Percentiles rank a stretch among this genome's conserved stretches.
Evolutionary conservation across 64 coral and sea anemone species (phyloP).

Genomic region (Actinia equina): DNA sequence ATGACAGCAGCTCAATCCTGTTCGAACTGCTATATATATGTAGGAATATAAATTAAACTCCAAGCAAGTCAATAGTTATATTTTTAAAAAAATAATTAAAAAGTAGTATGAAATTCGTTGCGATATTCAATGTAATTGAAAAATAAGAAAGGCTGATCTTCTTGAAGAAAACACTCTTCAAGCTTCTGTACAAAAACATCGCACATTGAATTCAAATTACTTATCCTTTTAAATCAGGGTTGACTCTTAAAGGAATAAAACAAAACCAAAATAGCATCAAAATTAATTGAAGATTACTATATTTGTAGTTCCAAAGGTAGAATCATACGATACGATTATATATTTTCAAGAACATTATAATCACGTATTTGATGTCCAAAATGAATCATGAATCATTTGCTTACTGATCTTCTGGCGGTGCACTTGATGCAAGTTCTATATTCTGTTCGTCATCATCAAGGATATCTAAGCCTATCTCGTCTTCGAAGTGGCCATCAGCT

Average conservation of each 20-base stretch:
- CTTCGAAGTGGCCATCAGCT: conserved; percentile 82
- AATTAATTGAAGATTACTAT: no score
- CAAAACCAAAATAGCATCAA: no score
- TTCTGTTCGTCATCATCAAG: conserved; percentile 83
- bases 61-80: neutral
- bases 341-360: neutral
- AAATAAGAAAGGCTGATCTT: no score
- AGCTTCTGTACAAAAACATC: no score
- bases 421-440: conserved; percentile 54
- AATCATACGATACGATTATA: no score
- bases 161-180: no score
- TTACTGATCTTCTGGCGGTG: conserved; percentile 84
- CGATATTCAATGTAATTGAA: neutral
- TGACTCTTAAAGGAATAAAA: no score
- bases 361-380: neutral
- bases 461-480: conserved; percentile 59
- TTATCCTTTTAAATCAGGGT: no score
- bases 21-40: neutral
- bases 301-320: no score
- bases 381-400: neutral
- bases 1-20: neutral
- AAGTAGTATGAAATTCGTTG: neutral
- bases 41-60: neutral
- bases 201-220: no score
- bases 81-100: neutral